Percentiles rank a stretch among this genome's conserved stretches.
Evolutionary conservation across 1,140 invertebrate species (phyloP).

Genomic region (Atta colombica): DNA sequence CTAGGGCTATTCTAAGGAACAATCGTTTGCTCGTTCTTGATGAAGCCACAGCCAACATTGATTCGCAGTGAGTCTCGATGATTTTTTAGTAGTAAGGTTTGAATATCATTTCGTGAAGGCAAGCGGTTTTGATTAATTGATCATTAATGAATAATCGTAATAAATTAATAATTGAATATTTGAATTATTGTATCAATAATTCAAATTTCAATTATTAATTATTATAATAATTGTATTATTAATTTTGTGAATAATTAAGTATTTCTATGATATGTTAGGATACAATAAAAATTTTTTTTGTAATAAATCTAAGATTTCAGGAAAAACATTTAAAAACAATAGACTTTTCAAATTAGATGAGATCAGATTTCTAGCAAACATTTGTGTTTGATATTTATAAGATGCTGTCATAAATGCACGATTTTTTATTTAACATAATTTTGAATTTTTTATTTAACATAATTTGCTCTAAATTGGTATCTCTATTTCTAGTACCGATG

Average conservation of each 20-base stretch:
- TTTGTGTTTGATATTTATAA: not conserved
- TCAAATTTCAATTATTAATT: not conserved
- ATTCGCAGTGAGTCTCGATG: conserved; percentile 87
- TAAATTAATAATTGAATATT: not conserved
- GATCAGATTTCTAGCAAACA: not conserved
- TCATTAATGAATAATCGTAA: not conserved
- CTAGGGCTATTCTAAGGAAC: conserved; percentile 92
- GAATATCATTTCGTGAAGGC: not conserved
- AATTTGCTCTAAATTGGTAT: not conserved
- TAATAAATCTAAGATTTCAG: not conserved
- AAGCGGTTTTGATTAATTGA: not conserved
- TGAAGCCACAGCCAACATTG: conserved; percentile 91
- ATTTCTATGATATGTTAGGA: not conserved
- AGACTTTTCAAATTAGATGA: not conserved
- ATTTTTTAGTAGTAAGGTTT: not conserved
- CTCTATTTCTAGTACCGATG: conserved; percentile 86
- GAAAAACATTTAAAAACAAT: not conserved
- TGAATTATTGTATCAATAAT: not conserved
- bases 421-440: not conserved
- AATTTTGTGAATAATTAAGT: not conserved
- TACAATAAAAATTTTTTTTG: not conserved
- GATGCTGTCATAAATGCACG: not conserved
- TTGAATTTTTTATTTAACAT: not conserved
- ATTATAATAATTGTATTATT: not conserved
- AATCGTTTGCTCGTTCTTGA: conserved; percentile 91